Base-by-base conservation (phyloP, 2,113 vertebrate species). In the Pterocles orientalis region DNA sequence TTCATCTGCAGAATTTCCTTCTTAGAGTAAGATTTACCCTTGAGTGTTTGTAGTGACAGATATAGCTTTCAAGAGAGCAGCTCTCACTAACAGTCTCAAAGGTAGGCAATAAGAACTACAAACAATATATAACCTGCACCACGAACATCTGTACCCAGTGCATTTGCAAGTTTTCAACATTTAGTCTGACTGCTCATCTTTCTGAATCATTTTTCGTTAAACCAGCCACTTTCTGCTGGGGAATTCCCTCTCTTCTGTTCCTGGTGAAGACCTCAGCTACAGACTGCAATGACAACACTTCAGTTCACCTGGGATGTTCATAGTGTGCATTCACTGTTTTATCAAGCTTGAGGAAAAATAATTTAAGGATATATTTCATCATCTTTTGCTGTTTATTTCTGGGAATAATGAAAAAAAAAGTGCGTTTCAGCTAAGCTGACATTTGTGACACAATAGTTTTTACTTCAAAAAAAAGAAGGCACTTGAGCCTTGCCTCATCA, bases 1-100 rank as follows among this genome's bases (percentile, higher is more conserved):
- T 86, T 94, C 34, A 97, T 73, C 89, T 93, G 71, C n/a, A 95
- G 82, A 92, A 88, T 94, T 95, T 96, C 78, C 86, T 97, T 94
- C 92, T 60, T 88, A 93, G 54, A 83, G 79, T 58, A 48, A 94
- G 25, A 82, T 93, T 96, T 95, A 94, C 75, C 80, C 70, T 76
- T 47, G 80, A 82, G 79, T 90, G 62, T 92, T 97, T 93, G 33
- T 54, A 95, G 73, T 87, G 91, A 95, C 77, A 84, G 45, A 85
- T 86, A 79, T 6, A 64, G 15, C 80, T 92, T 92, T 96, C 72
- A 90, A 43, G 92, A 89, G 57, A 90, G 54, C 83, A 72, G n/a
- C 31, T 95, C 77, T 77, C 78, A 65, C 58, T 86, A 92, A 57
- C 66, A 70, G 88, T 97, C 92, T 96, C 92, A 70, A 80, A 97